Base-by-base conservation (phyloP, 2,888 invertebrate genomes). In the Girardia tigrina region DNA sequence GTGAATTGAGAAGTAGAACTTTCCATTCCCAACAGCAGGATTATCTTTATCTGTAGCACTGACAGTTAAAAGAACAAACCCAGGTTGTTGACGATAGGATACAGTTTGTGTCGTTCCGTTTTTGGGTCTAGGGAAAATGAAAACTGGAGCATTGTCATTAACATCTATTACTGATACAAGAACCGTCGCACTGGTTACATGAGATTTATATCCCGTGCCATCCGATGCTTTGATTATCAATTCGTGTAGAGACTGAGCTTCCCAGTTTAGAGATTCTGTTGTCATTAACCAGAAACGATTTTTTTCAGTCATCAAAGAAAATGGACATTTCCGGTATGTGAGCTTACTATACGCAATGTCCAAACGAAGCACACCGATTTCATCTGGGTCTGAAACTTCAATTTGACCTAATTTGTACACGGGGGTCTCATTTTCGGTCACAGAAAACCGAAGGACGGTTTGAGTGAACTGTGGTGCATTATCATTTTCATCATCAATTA, bases 141-240 rank as follows among this genome's bases (percentile, higher is more conserved):
- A 77, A 4, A 23, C 42, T 28, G 76, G 76, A 6, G 76, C 26
- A 70, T 76, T 76, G 71, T 76, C 76, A 36, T 76, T 76, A 8
- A 70, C 75, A 70, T 76, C 76, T 69, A 77, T 29, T 2, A 76
- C 75, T 16, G 56, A 75, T 12, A 76, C 75, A 29, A 29, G 1
- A 29, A 76, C 26, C 20, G 42, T 28, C 28, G 70, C 73, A 20
- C 70, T 76, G 1, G 76, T 27, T 29, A 36, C 75, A 28, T 75
- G 75, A 14, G 75, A 75, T 29, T 71, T 71, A 20, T 27, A 6
- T 29, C 70, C 28, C 4, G 36, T 28, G 70, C 26, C 28, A 26
- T 76, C 76, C n/a, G 70, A 29, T 1, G 76, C 76, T 8, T 29
- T 28, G 28, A 76, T 76, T 8, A 28, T 8, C 6, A 76, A 76